Percentiles rank a stretch among this genome's conserved stretches.
Conservation (phyloP, 2,113 vertebrate species). For the Amazona vittata region DNA sequence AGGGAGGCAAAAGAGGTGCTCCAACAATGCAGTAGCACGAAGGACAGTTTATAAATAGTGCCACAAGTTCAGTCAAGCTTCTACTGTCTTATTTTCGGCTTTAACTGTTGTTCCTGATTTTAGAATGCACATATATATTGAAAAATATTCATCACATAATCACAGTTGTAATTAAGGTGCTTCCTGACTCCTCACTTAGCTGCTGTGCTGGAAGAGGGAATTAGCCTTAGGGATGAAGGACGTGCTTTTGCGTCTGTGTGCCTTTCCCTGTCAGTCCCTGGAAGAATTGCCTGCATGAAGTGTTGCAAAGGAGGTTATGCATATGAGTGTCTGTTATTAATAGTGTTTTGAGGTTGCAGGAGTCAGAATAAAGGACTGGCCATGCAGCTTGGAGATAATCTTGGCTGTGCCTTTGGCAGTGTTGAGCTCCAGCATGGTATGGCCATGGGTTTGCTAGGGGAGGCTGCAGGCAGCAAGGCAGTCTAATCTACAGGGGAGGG, state of each 20-base stretch:
- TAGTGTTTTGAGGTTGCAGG: neutral
- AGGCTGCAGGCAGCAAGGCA: neutral
- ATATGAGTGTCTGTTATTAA: neutral
- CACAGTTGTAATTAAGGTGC: neutral
- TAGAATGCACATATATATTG: neutral
- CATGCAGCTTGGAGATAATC: neutral
- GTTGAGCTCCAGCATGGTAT: neutral
- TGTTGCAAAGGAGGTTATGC: neutral
- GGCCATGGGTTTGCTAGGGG: neutral
- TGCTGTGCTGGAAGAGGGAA: neutral
- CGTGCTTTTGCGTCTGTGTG: neutral
- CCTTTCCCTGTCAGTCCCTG: neutral
- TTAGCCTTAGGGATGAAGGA: neutral
- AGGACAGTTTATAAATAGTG: neutral
- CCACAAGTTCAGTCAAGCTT: neutral
- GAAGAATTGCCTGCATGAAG: neutral
- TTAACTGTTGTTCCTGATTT: neutral
- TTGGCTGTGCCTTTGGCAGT: neutral
- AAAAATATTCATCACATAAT: neutral
- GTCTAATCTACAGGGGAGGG: neutral
- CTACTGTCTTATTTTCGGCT: neutral
- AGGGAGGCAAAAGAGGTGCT: neutral
- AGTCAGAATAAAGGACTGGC: neutral
- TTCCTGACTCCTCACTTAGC: neutral
- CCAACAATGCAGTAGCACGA: neutral